These are phyloP conservation scores for Portevinia maculata DNA, from an alignment of 2,888 invertebrate genomes.

Conservation along the genomic window DNA sequence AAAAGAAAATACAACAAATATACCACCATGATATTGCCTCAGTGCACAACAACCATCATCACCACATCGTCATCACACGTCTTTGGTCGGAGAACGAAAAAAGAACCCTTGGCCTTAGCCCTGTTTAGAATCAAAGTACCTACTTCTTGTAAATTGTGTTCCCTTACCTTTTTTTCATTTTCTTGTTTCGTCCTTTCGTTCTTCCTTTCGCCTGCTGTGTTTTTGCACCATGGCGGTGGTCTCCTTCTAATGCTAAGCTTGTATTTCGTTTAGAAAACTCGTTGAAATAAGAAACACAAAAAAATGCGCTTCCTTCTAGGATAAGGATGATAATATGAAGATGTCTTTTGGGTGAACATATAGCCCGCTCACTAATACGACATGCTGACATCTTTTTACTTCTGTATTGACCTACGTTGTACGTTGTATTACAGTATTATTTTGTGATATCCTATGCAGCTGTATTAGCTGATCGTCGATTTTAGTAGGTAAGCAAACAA, in stretches of 20 bases:
- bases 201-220: slow-evolving; percentile 51
- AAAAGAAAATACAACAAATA: slow-evolving; percentile 30
- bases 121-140: slow-evolving; percentile 68
- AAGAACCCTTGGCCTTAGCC: slow-evolving; percentile 66
- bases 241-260: slow-evolving; percentile 55
- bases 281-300: slow-evolving; percentile 36
- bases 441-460: slow-evolving; percentile 26
- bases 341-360: slow-evolving; percentile 33
- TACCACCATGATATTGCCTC: slow-evolving; percentile 24
- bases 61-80: slow-evolving; percentile 31
- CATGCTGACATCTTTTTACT: neutral
- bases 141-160: slow-evolving; percentile 59
- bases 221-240: slow-evolving; percentile 60
- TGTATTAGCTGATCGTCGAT: no score
- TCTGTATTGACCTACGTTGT: neutral
- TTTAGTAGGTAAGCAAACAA: no score
- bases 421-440: slow-evolving; percentile 7
- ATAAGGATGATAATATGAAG: slow-evolving; percentile 47
- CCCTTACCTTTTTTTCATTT: slow-evolving; percentile 39
- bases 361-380: slow-evolving; percentile 39
- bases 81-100: slow-evolving; percentile 36
- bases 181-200: slow-evolving; percentile 54
- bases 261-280: slow-evolving; percentile 59
- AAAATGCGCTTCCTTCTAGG: slow-evolving; percentile 56
- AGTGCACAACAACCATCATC: slow-evolving; percentile 32